Conservation (phyloP, 92 coral and sea anemone genomes). For the Porites evermanni region DNA sequence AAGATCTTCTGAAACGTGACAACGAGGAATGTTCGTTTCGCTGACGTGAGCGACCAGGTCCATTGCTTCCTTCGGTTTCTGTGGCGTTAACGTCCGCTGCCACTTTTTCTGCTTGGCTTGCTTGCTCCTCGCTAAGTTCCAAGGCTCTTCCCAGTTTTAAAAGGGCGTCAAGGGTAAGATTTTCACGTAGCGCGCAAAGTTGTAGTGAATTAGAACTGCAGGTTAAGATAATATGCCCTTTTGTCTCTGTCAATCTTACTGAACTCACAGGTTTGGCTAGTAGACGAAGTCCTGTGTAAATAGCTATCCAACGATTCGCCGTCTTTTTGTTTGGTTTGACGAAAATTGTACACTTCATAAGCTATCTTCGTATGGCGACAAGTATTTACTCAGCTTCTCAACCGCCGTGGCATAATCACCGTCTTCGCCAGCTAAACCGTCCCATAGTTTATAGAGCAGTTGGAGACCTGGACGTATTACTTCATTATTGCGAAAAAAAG, state of each 20-base stretch:
- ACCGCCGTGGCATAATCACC: too few relatives aligned
- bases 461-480: too few relatives aligned
- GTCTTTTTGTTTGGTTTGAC: conserved; percentile 67
- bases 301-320: conserved; percentile 69
- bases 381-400: too few relatives aligned
- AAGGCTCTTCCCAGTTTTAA: background rate
- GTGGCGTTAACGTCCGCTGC: conserved; percentile 20
- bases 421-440: too few relatives aligned
- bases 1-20: too few relatives aligned
- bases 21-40: background rate
- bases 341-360: too few relatives aligned
- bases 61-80: conserved; percentile 18
- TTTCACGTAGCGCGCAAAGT: conserved; percentile 61
- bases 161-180: conserved; percentile 30
- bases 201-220: background rate
- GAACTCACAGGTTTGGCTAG: conserved; percentile 67
- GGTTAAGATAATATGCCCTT: conserved; percentile 21
- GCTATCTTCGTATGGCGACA: too few relatives aligned
- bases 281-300: conserved; percentile 63
- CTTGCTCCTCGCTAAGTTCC: background rate
- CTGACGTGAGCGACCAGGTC: background rate
- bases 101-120: conserved; percentile 44
- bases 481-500: too few relatives aligned
- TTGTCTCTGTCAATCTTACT: conserved; percentile 51
- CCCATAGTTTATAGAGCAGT: too few relatives aligned